These are phyloP conservation scores for Apostichopus japonicus DNA, from an alignment of 35 echinoderm and acorn worm genomes.

Conservation along the genomic window DNA sequence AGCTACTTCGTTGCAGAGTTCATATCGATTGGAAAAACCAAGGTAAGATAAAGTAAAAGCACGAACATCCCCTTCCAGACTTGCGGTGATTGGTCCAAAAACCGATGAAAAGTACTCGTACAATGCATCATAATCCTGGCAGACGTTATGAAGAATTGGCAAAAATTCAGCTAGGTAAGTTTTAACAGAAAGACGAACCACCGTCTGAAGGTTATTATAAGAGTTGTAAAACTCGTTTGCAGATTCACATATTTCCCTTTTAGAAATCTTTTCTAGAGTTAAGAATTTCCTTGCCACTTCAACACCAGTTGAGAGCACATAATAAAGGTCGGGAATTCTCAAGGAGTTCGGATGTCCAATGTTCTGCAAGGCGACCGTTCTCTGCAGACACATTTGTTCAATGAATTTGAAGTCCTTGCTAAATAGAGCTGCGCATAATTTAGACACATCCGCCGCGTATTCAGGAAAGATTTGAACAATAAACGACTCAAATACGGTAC, in stretches of 20 bases:
- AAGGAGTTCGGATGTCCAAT: background rate
- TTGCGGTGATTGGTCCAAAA: too few species aligned
- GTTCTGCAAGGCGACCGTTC: background rate
- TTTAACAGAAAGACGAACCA: background rate
- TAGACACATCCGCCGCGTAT: background rate
- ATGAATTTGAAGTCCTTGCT: background rate
- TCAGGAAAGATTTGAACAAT: background rate
- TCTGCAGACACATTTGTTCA: background rate
- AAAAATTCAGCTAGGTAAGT: slow-evolving; percentile 18
- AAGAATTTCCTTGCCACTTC: background rate
- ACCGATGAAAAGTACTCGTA: background rate
- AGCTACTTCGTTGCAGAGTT: background rate
- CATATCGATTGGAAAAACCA: background rate
- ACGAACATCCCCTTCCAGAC: too few species aligned
- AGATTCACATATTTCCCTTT: background rate
- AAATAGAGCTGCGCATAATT: background rate
- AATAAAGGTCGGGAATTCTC: background rate
- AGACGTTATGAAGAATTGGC: slow-evolving; percentile 24
- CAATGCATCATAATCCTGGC: slow-evolving; percentile 3
- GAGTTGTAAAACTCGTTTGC: background rate
- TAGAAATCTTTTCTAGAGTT: background rate
- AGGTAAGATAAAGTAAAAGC: background rate
- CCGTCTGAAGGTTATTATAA: background rate
- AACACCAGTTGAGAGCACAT: background rate
- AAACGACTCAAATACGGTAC: background rate